Conservation (phyloP, 2,113 vertebrate genomes). For the Eurystomus gularis region DNA sequence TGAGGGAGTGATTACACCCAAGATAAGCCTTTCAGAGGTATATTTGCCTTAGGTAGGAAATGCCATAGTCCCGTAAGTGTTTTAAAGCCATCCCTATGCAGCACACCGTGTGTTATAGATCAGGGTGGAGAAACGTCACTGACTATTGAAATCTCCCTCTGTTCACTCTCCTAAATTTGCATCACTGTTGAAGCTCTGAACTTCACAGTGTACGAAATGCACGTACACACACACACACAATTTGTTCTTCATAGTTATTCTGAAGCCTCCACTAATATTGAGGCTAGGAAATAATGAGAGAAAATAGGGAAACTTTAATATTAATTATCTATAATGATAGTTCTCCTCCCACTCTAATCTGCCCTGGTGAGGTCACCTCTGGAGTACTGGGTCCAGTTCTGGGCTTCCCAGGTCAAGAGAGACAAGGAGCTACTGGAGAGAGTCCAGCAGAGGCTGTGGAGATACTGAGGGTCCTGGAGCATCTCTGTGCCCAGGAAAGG, state of each 20-base stretch:
- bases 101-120: accelerated
- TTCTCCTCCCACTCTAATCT: too few relatives aligned
- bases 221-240: accelerated
- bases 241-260: background rate
- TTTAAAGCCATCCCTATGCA: background rate
- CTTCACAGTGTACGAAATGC: accelerated
- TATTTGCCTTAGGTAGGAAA: background rate
- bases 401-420: too few relatives aligned
- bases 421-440: too few relatives aligned
- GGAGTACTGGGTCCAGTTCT: too few relatives aligned
- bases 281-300: background rate
- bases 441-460: too few relatives aligned
- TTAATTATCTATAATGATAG: background rate
- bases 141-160: too few relatives aligned
- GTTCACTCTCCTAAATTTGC: accelerated
- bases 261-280: accelerated
- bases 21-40: too few relatives aligned
- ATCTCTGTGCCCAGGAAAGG: too few relatives aligned
- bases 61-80: too few relatives aligned
- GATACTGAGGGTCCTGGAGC: too few relatives aligned
- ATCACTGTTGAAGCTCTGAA: background rate
- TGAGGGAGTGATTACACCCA: background rate
- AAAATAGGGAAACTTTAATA: background rate
- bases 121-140: too few relatives aligned
- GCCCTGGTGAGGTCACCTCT: too few relatives aligned